These are phyloP conservation scores for Euplexia lucipara DNA, from an alignment of 2,888 invertebrate genomes.

Conservation along the genomic window DNA sequence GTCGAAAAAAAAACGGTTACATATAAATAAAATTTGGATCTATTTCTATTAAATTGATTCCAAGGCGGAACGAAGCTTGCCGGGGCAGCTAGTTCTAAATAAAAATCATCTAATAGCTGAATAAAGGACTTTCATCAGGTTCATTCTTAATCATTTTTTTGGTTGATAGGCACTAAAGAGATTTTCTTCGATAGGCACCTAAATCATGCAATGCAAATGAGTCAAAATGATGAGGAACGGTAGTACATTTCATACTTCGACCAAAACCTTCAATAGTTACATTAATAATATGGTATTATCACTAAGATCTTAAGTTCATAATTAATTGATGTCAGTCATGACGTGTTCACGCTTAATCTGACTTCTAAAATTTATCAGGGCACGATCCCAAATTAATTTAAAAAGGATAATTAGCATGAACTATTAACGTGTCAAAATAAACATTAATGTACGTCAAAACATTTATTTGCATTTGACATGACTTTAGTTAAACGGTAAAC, in stretches of 20 bases:
- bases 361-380: conserved; percentile 46
- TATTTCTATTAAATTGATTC: no score
- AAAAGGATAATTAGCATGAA: conserved; percentile 26
- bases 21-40: no score
- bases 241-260: background rate
- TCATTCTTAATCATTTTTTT: no score
- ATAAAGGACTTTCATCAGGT: no score
- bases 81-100: no score
- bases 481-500: conserved; percentile 33
- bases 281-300: conserved; percentile 1
- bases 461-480: conserved; percentile 40
- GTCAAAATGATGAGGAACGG: background rate
- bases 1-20: no score
- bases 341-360: conserved; percentile 33
- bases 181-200: no score
- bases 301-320: conserved; percentile 9
- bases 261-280: background rate
- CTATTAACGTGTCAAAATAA: conserved; percentile 21
- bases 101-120: no score
- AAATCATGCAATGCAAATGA: no score
- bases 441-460: conserved; percentile 1
- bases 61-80: no score
- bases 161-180: no score
- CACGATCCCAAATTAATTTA: conserved; percentile 48
- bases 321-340: conserved; percentile 25